Conservation (phyloP, 2,888 invertebrate species). For the Hirtodrosophila histrioides region DNA sequence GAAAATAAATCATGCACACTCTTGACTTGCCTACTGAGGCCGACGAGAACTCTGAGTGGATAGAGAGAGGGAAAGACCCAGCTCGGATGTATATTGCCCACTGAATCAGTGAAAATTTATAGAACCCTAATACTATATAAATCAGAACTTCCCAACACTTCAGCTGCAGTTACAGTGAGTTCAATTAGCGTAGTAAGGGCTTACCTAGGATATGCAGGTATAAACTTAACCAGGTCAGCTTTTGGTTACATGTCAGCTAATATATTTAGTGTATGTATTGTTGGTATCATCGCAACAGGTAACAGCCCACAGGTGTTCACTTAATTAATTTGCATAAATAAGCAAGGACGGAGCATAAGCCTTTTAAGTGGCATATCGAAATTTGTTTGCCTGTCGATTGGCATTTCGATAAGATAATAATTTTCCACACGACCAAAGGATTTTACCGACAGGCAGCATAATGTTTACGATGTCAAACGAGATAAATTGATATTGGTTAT, state of each 20-base stretch:
- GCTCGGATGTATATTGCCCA: conserved; percentile 30
- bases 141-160: conserved; percentile 56
- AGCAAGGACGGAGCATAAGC: conserved; percentile 13
- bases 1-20: conserved; percentile 72
- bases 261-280: too few species aligned
- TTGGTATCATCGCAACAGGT: conserved; percentile 5
- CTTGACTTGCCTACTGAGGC: conserved; percentile 44
- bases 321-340: conserved; percentile 42
- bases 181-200: conserved; percentile 14
- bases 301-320: conserved; percentile 38
- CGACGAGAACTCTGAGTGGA: conserved; percentile 27
- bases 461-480: conserved; percentile 43
- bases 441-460: conserved; percentile 11
- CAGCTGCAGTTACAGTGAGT: conserved; percentile 48
- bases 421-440: conserved; percentile 10
- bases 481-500: conserved; percentile 12
- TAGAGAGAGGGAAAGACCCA: conserved; percentile 18
- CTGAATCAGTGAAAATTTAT: conserved; percentile 57
- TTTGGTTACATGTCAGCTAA: too few species aligned
- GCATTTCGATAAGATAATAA: conserved; percentile 43
- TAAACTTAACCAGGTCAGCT: too few species aligned
- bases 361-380: not conserved
- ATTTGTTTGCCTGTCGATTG: conserved; percentile 10
- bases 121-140: conserved; percentile 55
- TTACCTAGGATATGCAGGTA: too few species aligned